phyloP scores from a whole-genome alignment of 2,888 invertebrate genomes.

The Drosophila pseudotalamancana region DNA sequence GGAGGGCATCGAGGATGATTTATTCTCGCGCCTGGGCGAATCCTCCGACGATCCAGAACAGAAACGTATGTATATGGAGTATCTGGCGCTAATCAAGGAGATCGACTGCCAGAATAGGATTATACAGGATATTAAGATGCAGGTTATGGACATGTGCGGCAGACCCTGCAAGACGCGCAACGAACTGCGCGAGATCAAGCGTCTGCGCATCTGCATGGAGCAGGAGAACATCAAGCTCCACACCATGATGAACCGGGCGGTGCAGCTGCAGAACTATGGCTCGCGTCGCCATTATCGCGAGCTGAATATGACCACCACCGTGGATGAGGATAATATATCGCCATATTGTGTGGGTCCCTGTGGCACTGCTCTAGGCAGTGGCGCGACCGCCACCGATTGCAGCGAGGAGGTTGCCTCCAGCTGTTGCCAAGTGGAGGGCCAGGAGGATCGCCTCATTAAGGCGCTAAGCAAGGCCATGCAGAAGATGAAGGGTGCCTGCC shows the following conservation, averaged over 20 bases:
- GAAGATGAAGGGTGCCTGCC: conserved; percentile 78
- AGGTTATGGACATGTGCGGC: conserved; percentile 73
- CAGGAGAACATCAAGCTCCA: conserved; percentile 81
- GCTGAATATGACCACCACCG: conserved; percentile 78
- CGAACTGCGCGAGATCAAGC: conserved; percentile 77
- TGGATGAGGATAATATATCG: conserved; percentile 80
- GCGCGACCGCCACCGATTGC: conserved; percentile 45
- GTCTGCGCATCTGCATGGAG: conserved; percentile 79
- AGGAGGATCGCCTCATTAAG: conserved; percentile 62
- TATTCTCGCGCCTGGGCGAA: conserved; percentile 70
- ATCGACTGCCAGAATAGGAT: conserved; percentile 81
- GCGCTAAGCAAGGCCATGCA: conserved; percentile 68
- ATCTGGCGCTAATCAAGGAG: conserved; percentile 75
- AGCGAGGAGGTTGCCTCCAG: conserved; percentile 48
- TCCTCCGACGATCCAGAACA: conserved; percentile 79
- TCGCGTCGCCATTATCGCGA: conserved; percentile 77
- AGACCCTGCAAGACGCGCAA: conserved; percentile 72
- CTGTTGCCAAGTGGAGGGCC: conserved; percentile 35
- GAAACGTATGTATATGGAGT: conserved; percentile 76
- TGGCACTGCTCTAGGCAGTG: conserved; percentile 14
- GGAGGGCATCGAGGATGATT: conserved; percentile 61
- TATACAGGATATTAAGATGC: conserved; percentile 76
- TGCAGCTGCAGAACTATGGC: conserved; percentile 79
- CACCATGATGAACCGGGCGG: conserved; percentile 75
- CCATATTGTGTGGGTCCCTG: conserved; percentile 49